phyloP scores from a whole-genome alignment of 2,797 vertebrate species.

The Zalophus californianus region DNA sequence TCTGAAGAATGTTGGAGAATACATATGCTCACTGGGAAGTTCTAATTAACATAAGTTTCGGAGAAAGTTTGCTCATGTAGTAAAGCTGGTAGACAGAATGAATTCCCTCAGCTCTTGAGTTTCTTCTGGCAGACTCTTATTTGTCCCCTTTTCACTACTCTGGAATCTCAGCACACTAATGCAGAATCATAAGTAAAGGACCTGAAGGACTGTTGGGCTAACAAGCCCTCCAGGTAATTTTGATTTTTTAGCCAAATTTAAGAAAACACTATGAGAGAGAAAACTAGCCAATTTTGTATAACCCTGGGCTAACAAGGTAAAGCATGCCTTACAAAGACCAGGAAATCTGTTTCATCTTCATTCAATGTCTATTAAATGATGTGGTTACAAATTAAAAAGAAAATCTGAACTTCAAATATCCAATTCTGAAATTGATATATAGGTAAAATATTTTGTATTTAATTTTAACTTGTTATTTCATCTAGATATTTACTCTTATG shows the following conservation, averaged over 20 bases:
- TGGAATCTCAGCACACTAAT: not conserved
- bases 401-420: slow-evolving; percentile 56
- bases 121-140: not conserved
- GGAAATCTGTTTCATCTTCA: slow-evolving; percentile 1
- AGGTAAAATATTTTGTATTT: not conserved
- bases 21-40: not conserved
- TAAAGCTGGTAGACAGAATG: not conserved
- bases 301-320: not conserved
- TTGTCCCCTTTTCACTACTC: not conserved
- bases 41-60: not conserved
- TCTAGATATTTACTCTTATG: not conserved
- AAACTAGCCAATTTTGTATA: slow-evolving; percentile 16
- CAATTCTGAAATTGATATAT: not conserved
- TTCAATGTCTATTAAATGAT: not conserved
- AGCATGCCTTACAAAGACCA: not conserved
- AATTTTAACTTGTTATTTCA: slow-evolving; percentile 14
- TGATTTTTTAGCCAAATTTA: slow-evolving; percentile 20
- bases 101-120: not conserved
- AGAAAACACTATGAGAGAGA: not conserved
- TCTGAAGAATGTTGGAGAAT: not conserved
- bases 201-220: not conserved
- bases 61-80: not conserved
- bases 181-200: not conserved
- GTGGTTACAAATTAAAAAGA: not conserved
- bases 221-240: not conserved